Conservation (phyloP, 92 coral and sea anemone species). For the Heteractis magnifica region DNA sequence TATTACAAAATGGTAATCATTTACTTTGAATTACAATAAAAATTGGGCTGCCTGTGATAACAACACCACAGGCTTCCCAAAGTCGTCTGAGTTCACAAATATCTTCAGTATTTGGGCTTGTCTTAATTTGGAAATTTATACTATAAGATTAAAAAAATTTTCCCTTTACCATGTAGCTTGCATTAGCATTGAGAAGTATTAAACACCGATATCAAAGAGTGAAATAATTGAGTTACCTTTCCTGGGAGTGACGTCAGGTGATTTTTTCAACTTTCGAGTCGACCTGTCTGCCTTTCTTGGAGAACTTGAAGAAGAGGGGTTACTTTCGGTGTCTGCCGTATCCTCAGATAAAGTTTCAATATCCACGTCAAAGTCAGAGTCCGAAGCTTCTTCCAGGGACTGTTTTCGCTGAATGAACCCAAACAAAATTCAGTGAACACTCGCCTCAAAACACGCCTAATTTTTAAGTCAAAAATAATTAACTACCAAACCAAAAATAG, state of each 20-base stretch:
- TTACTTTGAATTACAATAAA: background rate
- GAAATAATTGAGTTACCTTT: slow-evolving; percentile 22
- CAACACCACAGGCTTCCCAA: slow-evolving; percentile 10
- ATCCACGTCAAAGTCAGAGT: slow-evolving; percentile 83
- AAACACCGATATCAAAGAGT: background rate
- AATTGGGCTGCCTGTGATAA: slow-evolving; percentile 17
- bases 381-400: slow-evolving; percentile 42
- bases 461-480: background rate
- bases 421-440: background rate
- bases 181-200: background rate
- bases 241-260: slow-evolving; percentile 24
- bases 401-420: slow-evolving; percentile 30
- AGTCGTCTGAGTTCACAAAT: background rate
- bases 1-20: too few species aligned
- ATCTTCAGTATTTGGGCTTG: background rate
- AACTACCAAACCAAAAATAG: background rate
- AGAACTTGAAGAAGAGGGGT: slow-evolving; percentile 37
- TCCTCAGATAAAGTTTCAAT: slow-evolving; percentile 72
- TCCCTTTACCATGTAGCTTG: background rate
- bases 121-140: background rate
- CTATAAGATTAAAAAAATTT: background rate
- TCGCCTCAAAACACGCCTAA: background rate
- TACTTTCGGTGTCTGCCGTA: slow-evolving; percentile 58
- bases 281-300: slow-evolving; percentile 34
- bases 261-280: slow-evolving; percentile 21